phyloP scores from a whole-genome alignment of 1,140 invertebrate species.

The Temnothorax nylanderi region DNA sequence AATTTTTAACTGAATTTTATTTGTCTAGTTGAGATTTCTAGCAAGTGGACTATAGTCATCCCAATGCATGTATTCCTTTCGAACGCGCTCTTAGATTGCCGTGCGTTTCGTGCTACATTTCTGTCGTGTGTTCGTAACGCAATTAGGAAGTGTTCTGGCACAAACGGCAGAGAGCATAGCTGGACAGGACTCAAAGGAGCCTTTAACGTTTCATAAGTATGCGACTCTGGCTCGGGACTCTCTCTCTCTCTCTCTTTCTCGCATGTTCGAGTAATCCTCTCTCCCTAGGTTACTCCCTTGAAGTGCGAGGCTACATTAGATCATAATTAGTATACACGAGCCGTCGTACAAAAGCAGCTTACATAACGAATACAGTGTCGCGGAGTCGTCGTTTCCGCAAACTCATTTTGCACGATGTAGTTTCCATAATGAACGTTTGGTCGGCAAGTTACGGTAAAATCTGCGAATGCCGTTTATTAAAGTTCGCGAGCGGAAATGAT shows the following conservation, averaged over 20 bases:
- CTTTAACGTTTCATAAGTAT: constrained; percentile 65
- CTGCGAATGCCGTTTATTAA: constrained; percentile 49
- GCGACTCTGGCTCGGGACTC: not conserved
- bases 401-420: constrained; percentile 50
- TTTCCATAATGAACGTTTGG: constrained; percentile 31
- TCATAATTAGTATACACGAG: constrained; percentile 58
- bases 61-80: not conserved
- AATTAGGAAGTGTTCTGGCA: constrained; percentile 55
- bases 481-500: constrained; percentile 15
- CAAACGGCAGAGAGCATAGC: constrained; percentile 30
- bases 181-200: constrained; percentile 50
- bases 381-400: constrained; percentile 30
- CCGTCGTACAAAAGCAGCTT: constrained; percentile 40
- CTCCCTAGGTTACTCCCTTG: not conserved
- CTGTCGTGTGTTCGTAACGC: constrained; percentile 8
- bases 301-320: constrained; percentile 44
- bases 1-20: not conserved
- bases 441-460: constrained; percentile 33
- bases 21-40: not conserved
- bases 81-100: not conserved
- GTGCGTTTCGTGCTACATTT: constrained; percentile 12
- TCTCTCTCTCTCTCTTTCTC: not conserved
- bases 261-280: constrained; percentile 27
- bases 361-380: constrained; percentile 15
- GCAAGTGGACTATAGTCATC: not conserved